Evolutionary conservation across 2,888 invertebrate genomes (phyloP).

Genomic region (Nephrotoma guestfalica): DNA sequence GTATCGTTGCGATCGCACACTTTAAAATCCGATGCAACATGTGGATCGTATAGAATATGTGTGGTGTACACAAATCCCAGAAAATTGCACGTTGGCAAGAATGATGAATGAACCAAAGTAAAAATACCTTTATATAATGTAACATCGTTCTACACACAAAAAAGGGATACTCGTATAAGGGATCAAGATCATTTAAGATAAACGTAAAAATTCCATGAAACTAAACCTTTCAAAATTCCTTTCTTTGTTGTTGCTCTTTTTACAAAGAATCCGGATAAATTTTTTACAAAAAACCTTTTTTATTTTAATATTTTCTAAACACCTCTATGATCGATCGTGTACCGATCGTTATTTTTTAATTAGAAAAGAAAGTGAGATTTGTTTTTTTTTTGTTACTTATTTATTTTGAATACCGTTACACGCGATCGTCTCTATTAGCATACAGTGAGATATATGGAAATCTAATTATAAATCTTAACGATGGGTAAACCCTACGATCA

Average conservation of each 20-base stretch:
- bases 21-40: not conserved
- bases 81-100: not conserved
- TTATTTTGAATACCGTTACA: not conserved
- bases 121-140: not conserved
- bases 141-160: not conserved
- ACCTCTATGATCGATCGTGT: not conserved
- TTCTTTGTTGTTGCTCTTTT: not conserved
- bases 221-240: not conserved
- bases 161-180: not conserved
- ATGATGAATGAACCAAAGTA: not conserved
- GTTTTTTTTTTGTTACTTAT: not conserved
- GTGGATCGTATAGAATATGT: not conserved
- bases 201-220: not conserved
- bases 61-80: not conserved
- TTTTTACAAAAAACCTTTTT: not conserved
- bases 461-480: not conserved
- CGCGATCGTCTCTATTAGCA: not conserved
- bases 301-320: not conserved
- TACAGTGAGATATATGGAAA: not conserved
- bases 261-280: not conserved
- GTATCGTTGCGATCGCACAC: not conserved
- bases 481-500: not conserved
- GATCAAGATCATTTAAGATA: not conserved
- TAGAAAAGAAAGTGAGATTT: not conserved
- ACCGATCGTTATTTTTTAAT: not conserved